phyloP scores from a whole-genome alignment of 2,888 invertebrate species.

The Hemicrepidius hirtus region DNA sequence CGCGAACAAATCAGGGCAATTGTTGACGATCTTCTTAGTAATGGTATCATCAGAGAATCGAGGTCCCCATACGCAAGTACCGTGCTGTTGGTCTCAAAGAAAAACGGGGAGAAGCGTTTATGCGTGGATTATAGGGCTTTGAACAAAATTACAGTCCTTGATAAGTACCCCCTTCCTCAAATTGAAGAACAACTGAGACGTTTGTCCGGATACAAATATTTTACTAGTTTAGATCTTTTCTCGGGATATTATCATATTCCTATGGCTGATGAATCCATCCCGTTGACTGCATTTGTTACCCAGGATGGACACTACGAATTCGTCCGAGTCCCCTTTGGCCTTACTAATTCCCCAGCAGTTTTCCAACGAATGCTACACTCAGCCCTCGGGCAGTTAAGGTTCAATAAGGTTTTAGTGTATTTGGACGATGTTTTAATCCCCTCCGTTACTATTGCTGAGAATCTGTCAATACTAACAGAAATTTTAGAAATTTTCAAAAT shows the following conservation, averaged over 20 bases:
- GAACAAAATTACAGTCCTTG: background rate
- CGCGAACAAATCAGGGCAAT: constrained; percentile 9
- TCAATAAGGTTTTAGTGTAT: background rate
- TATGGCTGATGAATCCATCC: constrained; percentile 52
- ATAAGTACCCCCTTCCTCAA: background rate
- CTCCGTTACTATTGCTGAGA: background rate
- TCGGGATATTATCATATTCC: constrained; percentile 59
- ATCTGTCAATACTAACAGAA: background rate
- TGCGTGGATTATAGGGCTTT: background rate
- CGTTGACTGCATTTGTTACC: constrained; percentile 57
- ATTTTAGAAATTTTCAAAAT: background rate
- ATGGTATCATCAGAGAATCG: background rate
- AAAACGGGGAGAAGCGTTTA: background rate
- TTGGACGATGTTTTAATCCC: background rate
- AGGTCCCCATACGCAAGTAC: background rate
- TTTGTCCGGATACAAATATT: background rate
- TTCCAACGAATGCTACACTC: background rate
- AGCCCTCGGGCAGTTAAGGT: background rate
- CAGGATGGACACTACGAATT: constrained; percentile 32
- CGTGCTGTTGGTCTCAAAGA: too few relatives aligned
- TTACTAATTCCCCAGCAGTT: background rate
- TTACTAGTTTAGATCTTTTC: constrained; percentile 27
- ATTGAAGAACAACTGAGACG: constrained; percentile 12
- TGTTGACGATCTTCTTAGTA: background rate
- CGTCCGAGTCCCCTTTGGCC: constrained; percentile 41